Evolutionary conservation across 2,113 vertebrate species (phyloP), one percentile per base, ranked within the genome.

Genomic region (Elanoides forficatus): DNA sequence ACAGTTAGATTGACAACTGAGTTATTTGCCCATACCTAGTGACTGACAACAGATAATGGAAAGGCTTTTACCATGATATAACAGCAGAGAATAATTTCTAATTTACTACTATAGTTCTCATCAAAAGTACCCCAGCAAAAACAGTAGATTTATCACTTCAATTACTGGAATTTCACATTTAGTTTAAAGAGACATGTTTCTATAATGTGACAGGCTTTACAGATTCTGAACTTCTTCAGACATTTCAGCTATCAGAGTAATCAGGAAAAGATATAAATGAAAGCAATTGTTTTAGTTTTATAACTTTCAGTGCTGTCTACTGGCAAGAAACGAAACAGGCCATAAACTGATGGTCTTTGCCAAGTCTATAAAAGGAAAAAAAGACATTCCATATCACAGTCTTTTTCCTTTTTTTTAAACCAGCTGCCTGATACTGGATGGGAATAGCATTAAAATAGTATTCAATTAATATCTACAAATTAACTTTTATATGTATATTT

Each of bases 161-260:
- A 98, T 99, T 99, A 99, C 98, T 98, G 98, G 99, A 99, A 99
- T 99, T 99, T 99, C 98, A 99, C 99, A 98, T 99, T 99, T 98
- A 98, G 98, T 99, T 99, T 99, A 98, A 99, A 99, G 98, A 99
- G 98, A 99, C 98, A 98, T 99, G 98, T 99, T 99, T 99, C 98
- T 99, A 81, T 98, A 98, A 98, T 98, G 98, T 99, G 99, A 99
- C 99, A 99, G 98, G 98, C 98, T 98, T 98, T 98, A 97, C 97
- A 98, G 98, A 98, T 98, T 98, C 98, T 98, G 98, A 99, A 98
- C 98, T 98, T 97, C 98, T 98, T 99, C 97, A 98, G 98, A 98
- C 98, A 97, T 98, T 98, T 98, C 97, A 95, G 98, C 98, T 94
- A 95, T 98, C 97, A 97, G 98, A 97, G 98, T 98, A 98, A 99